Evolutionary conservation across 2,113 vertebrate species (phyloP), one percentile per base, ranked within the genome.

Genomic region (Neoarius graeffei): DNA sequence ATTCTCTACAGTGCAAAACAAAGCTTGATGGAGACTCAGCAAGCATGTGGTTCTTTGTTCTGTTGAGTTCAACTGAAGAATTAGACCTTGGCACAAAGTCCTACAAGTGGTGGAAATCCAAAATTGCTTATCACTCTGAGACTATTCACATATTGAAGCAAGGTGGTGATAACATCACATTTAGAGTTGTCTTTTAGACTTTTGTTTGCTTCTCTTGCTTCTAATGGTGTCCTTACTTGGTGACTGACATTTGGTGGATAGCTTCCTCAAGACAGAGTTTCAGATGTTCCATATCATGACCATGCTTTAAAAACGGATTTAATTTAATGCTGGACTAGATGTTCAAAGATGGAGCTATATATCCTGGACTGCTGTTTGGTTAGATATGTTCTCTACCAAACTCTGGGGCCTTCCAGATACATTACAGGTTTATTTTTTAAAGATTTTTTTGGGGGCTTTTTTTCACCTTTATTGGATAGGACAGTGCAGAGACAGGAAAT

Each of bases 51-150:
- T 20, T 57, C 25, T 80, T 54, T 80, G 10, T 80, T 80, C 14
- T 9, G n/a, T 57, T 80, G 11, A 30, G 25, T 57, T 14, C 48
- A 94, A 76, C 88, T 48, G 73, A 76, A 76, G 19, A 23, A 42
- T 4, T 76, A 17, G 73, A 23, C 73, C 19, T 23, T 76, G 30
- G 19, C 35, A 74, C 17, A 76, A 23, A 50, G 20, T 35, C 30
- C 30, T 35, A 73, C 30, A 19, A 19, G 30, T 35, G 19, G 42
- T 76, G 42, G 19, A 76, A 50, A 50, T 8, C 42, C 25, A 27
- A n/a, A 25, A 56, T 76, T 50, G 50, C 23, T 50, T 20, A 48
- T 77, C 23, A 77, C 9, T 25, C 35, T 48, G 23, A 77, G 23
- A 77, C 10, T 23, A 8, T 80, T 0, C 14, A 80, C n/a, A 81